Evolutionary conservation across 1,140 invertebrate species (phyloP), one percentile per base, ranked within the genome.

Genomic region (Procambarus clarkii): DNA sequence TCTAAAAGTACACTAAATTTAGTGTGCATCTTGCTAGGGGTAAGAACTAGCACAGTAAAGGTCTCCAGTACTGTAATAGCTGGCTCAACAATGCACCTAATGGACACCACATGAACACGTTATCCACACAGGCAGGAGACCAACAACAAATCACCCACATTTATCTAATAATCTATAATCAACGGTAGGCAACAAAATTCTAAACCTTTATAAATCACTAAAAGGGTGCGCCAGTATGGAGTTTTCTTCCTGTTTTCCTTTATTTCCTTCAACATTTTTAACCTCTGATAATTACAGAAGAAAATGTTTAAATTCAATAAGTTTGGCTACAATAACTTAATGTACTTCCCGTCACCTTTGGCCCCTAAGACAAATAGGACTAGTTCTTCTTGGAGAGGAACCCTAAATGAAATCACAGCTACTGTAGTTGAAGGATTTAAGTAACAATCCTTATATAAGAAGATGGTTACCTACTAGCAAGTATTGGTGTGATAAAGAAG

Each of bases 361-460:
- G 64, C 79, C 87, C 87, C 78, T 85, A 81, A 74, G 79, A 64
- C 34, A 58, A 58, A 71, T 54, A 77, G 54, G 87, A 88, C 87
- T 88, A 88, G 87, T 81, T 88, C 45, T 81, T 88, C 78, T 69
- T 48, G 21, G 44, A 88, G 64, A 88, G 87, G 87, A 88, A 88
- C 87, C 87, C 87, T 81, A 84, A 13, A 48, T 74, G 87, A 88
- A 46, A 88, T 88, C 87, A 88, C 87, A 88, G 87, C 87, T 88
- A 81, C 60, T 82, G 78, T 74, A 74, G 48, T 80, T 24, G 54
- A 54, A 58, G 79, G 46, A 54, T 58, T 18, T 44, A 8, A n/a
- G 21, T 8, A 45, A 45, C 24, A 50, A 4, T 81, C 79, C 79
- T 54, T 34, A 13, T 18, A 58, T 5, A 18, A 81, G 48, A 81